Base-by-base conservation (phyloP, 1,140 invertebrate species). In the Drosophila hydei region DNA sequence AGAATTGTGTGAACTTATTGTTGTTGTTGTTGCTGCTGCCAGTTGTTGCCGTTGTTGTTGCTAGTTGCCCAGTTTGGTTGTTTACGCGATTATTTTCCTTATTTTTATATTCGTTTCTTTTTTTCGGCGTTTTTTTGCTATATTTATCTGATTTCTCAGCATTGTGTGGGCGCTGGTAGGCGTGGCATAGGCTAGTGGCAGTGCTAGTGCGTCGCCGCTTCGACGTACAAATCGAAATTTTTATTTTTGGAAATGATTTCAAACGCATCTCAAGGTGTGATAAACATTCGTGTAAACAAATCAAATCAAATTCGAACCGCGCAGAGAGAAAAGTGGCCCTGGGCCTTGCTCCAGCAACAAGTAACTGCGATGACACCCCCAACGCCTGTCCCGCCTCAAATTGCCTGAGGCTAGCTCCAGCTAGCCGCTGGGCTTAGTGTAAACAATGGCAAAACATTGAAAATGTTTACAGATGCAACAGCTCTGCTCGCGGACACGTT, bases 161-260 rank as follows among this genome's bases (percentile, higher is more conserved):
- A 47, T 27, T 12, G 50, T 27, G 14, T 14, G 59, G 27, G 14
- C 38, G 38, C 38, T 16, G 0, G 12, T 36, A 14, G 6, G 47
- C 7, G 19, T 11, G 40, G 14, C 30, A 14, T 1, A 21, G 40
- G 25, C 4, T 3, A 48, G 30, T 42, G 75, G 68, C 11, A 9
- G 1, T 3, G 12, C 33, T 23, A 43, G 27, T 55, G 27, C 30
- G 40, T 59, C 19, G 63, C 43, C 19, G 63, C 43, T 12, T 23
- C 12, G 43, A 19, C 45, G 47, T 36, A 21, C 14, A 43, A 45
- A 48, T 68, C 63, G 67, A 56, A 33, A 63, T 63, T 69, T 77
- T 69, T 87, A 87, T 87, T 87, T 85, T 88, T 88, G 81, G 81
- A 87, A 87, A 87, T 87, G 81, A 87, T 87, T 87, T 87, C 81